Base-by-base conservation (phyloP, 2,888 invertebrate genomes). In the Lacanobia wlatinum region DNA sequence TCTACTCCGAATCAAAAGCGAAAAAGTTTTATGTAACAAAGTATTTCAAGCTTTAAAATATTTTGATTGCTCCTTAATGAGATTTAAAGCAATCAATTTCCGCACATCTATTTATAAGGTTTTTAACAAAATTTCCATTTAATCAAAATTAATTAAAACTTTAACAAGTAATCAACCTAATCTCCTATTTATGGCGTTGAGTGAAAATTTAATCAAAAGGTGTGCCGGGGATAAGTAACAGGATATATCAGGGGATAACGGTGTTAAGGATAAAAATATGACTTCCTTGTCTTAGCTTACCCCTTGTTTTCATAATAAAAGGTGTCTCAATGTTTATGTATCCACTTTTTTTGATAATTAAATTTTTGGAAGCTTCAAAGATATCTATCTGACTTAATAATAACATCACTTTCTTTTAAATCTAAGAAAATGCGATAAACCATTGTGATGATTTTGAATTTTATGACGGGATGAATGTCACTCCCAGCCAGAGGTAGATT, bases 111-210 rank as follows among this genome's bases (percentile, higher is more conserved):
- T 43, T 23, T 46, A 46, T 18, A 16, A 0, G n/a, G 21, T 18
- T 16, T 50, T 34, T 10, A 48, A 53, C 46, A n/a, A 52, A 21
- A 56, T 78, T 69, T n/a, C 52, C 2, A 70, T 48, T 67, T 55
- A 16, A 78, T 48, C n/a, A 55, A 59, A 63, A 79, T 64, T 66
- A 68, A 84, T 76, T 67, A 58, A 69, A 80, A 73, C 48, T 84
- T 76, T 55, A 23, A 14, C 63, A 53, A 84, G 73, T 60, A 66
- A 84, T 82, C 81, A 73, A 61, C n/a, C 0, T 64, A 55, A 73
- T 73, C 48, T 66, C 38, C 12, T 65, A 69, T 61, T 71, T 62
- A 61, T 68, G 70, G 55, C 56, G 68, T 76, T 74, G 40, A 38
- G 58, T 58, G 48, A 84, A 72, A 76, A 38, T 71, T 71, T 69